phyloP scores from a whole-genome alignment of 1,140 invertebrate species.

The Drosophila eugracilis region DNA sequence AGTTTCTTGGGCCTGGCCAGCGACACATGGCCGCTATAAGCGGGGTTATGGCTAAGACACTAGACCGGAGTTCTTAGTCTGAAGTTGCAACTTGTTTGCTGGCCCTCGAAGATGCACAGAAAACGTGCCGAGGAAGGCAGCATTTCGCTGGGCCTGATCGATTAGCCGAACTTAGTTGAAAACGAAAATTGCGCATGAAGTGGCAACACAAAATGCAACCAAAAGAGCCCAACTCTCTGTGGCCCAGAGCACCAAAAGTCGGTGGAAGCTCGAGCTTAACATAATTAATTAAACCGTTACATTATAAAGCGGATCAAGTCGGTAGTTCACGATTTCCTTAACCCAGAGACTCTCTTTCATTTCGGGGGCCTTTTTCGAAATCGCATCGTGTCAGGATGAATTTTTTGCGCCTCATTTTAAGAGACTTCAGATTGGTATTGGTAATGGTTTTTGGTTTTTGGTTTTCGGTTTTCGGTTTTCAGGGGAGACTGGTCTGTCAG shows the following conservation, averaged over 20 bases:
- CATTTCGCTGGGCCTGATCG: constrained; percentile 63
- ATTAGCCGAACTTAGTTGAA: constrained; percentile 73
- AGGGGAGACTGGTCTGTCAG: constrained; percentile 1
- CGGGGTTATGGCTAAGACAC: not conserved
- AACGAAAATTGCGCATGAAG: constrained; percentile 82
- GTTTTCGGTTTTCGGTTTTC: too few species aligned
- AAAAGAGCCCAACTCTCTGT: constrained; percentile 3
- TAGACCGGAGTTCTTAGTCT: constrained; percentile 7
- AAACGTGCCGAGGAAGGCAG: constrained; percentile 46
- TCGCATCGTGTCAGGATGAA: constrained; percentile 82
- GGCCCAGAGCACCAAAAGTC: constrained; percentile 27
- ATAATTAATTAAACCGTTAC: constrained; percentile 85
- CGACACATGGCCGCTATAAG: constrained; percentile 69
- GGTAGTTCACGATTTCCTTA: constrained; percentile 78
- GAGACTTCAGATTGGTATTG: constrained; percentile 11
- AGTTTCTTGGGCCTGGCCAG: constrained; percentile 20
- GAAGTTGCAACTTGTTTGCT: constrained; percentile 36
- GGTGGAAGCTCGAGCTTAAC: constrained; percentile 56
- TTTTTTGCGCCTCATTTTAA: constrained; percentile 81
- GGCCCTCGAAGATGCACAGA: constrained; percentile 37
- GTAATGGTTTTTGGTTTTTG: not conserved
- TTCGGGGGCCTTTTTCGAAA: constrained; percentile 51
- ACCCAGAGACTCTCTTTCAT: constrained; percentile 44
- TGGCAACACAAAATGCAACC: constrained; percentile 59
- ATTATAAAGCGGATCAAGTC: constrained; percentile 83